Conservation (phyloP, 2,888 invertebrate species). For the Agonopterix alstromeriana region DNA sequence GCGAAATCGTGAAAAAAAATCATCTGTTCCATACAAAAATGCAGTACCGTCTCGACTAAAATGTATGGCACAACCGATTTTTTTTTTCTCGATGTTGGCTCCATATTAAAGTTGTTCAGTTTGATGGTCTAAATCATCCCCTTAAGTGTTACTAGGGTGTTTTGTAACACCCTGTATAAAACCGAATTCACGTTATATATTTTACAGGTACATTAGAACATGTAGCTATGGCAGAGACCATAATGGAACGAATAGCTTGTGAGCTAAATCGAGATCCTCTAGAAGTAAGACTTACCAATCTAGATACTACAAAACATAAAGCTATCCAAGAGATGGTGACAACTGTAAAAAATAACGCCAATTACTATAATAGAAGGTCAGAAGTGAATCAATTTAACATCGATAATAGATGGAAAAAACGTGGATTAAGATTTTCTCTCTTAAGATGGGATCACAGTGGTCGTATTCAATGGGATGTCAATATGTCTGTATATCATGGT, state of each 20-base stretch:
- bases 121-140: too few relatives aligned
- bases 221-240: constrained; percentile 48
- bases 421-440: constrained; percentile 50
- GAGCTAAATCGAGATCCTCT: constrained; percentile 67
- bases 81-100: too few relatives aligned
- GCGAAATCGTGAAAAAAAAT: too few relatives aligned
- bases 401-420: constrained; percentile 84
- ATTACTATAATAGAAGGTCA: constrained; percentile 54
- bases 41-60: too few relatives aligned
- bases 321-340: constrained; percentile 49
- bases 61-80: too few relatives aligned
- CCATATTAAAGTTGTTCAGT: too few relatives aligned
- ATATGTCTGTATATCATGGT: constrained; percentile 79
- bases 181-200: not conserved
- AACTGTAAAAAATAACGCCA: constrained; percentile 47
- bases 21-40: too few relatives aligned
- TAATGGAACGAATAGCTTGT: constrained; percentile 79
- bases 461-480: constrained; percentile 42
- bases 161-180: too few relatives aligned
- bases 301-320: constrained; percentile 47
- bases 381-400: constrained; percentile 65
- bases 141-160: too few relatives aligned
- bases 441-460: constrained; percentile 75
- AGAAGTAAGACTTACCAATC: constrained; percentile 45
- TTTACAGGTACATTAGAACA: constrained; percentile 21